phyloP scores from a whole-genome alignment of 2,888 invertebrate species.

The Oligia fasciuncula region DNA sequence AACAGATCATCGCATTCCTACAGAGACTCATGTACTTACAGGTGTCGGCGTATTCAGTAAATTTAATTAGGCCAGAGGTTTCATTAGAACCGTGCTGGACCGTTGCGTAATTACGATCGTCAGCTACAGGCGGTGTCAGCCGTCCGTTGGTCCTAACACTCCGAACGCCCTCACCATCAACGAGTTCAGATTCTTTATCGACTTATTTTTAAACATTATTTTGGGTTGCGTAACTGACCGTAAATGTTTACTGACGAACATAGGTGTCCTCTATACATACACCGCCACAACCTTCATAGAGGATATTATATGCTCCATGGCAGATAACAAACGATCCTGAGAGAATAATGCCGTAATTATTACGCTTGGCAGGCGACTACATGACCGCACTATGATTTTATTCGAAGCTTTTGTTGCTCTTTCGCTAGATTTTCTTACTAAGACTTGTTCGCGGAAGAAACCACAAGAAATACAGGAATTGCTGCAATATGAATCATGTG shows the following conservation, averaged over 20 bases:
- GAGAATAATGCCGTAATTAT: slow-evolving; percentile 29
- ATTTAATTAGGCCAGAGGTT: slow-evolving; percentile 79
- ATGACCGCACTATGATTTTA: slow-evolving; percentile 28
- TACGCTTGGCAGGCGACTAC: slow-evolving; percentile 24
- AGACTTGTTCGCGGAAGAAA: slow-evolving; percentile 7
- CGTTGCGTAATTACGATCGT: slow-evolving; percentile 79
- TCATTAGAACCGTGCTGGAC: slow-evolving; percentile 74
- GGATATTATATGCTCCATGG: slow-evolving; percentile 6
- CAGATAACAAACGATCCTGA: slow-evolving; percentile 10
- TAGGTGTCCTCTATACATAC: slow-evolving; percentile 18
- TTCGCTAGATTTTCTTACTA: not conserved
- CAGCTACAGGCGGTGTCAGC: slow-evolving; percentile 76
- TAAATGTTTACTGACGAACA: slow-evolving; percentile 27
- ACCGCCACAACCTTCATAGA: slow-evolving; percentile 16
- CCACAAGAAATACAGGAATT: slow-evolving; percentile 34
- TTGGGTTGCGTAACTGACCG: slow-evolving; percentile 26
- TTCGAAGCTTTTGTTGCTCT: slow-evolving; percentile 12
- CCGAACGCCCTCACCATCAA: slow-evolving; percentile 34
- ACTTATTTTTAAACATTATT: slow-evolving; percentile 50
- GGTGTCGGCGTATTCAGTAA: slow-evolving; percentile 66
- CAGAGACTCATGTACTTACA: slow-evolving; percentile 21
- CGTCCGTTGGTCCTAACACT: slow-evolving; percentile 35
- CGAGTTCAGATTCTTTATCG: slow-evolving; percentile 20
- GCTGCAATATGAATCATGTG: slow-evolving; percentile 36
- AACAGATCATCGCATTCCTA: slow-evolving; percentile 38